A percentile compares a stretch with the other conserved stretches of the same genome.
Evolutionary conservation across 2,113 vertebrate genomes (phyloP).

Genomic region (Formicarius rufipectus): DNA sequence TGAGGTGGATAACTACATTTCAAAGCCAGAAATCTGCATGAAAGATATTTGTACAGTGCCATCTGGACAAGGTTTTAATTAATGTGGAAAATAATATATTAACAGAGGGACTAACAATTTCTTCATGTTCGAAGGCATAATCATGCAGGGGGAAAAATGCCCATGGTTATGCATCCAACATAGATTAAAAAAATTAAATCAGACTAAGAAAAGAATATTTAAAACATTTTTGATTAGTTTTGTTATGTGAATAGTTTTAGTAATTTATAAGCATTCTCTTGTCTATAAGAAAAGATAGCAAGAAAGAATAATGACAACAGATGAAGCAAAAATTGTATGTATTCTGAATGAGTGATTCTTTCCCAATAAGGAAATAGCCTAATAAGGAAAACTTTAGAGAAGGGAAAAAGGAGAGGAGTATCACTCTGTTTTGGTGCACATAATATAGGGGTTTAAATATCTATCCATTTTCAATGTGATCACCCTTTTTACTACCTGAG

Average conservation of each 20-base stretch:
- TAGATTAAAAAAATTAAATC: not conserved
- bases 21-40: constrained; percentile 46
- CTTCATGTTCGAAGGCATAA: not conserved
- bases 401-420: not conserved
- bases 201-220: not conserved
- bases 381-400: not conserved
- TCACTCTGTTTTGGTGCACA: not conserved
- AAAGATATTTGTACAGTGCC: constrained; percentile 43
- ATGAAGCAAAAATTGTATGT: not conserved
- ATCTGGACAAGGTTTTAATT: constrained; percentile 62
- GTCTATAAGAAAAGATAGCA: not conserved
- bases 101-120: not conserved
- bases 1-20: constrained; percentile 30
- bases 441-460: not conserved
- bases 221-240: not conserved
- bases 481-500: not conserved
- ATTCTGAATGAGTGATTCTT: not conserved
- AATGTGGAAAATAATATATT: constrained; percentile 31
- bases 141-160: not conserved
- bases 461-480: not conserved
- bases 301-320: not conserved
- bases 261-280: not conserved
- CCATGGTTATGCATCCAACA: not conserved
- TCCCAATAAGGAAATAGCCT: too few relatives aligned
- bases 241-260: not conserved